Evolutionary conservation across 2,888 invertebrate species (phyloP).

Genomic region (Halocaridina rubra): DNA sequence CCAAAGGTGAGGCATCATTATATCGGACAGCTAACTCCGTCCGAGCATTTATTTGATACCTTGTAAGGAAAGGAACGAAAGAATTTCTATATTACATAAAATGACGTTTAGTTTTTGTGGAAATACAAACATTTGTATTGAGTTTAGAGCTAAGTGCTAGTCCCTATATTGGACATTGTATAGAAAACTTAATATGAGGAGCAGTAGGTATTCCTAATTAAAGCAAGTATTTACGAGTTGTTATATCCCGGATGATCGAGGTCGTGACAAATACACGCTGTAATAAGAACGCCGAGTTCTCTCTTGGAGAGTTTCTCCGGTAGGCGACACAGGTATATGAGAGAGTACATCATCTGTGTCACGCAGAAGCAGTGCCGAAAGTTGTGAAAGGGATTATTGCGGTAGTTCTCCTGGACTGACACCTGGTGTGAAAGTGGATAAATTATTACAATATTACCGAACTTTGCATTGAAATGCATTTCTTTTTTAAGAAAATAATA

Average conservation of each 20-base stretch:
- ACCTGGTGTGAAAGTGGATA: conserved; percentile 1
- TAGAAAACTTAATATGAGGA: too few relatives aligned
- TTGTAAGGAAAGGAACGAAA: conserved; percentile 46
- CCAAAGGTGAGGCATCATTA: conserved; percentile 70
- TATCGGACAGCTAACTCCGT: conserved; percentile 70
- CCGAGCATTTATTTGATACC: conserved; percentile 69
- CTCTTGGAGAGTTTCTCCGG: conserved; percentile 66
- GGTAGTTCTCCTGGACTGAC: conserved; percentile 69
- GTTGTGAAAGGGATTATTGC: conserved; percentile 70
- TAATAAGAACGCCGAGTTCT: conserved; percentile 68
- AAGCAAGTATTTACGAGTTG: conserved; percentile 69
- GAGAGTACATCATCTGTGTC: conserved; percentile 70
- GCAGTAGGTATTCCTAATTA: too few relatives aligned
- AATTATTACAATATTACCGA: too few relatives aligned
- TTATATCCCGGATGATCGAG: conserved; percentile 70
- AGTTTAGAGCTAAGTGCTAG: too few relatives aligned
- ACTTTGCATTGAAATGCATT: too few relatives aligned
- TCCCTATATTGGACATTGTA: too few relatives aligned
- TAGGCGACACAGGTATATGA: conserved; percentile 68
- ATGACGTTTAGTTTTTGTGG: too few relatives aligned
- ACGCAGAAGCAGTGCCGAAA: conserved; percentile 71
- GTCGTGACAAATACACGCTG: conserved; percentile 68
- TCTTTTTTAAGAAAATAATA: too few relatives aligned
- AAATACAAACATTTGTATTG: too few relatives aligned
- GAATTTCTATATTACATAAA: background rate